Evolutionary conservation across 2,113 vertebrate species (phyloP), one percentile per base, ranked within the genome.

Genomic region (Silurus glanis): DNA sequence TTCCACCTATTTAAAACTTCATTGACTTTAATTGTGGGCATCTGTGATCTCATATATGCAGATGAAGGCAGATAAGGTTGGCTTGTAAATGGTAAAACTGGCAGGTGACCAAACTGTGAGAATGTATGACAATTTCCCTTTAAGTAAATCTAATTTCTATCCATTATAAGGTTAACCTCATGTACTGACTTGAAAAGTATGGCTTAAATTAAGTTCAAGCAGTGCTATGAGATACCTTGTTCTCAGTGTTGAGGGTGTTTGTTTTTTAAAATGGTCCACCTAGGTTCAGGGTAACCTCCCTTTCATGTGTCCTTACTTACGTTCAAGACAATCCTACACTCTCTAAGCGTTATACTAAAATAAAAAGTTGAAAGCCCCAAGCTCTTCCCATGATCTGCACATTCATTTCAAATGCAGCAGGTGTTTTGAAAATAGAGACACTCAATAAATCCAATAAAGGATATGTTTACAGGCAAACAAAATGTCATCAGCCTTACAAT

Each of bases 381-480:
- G 58, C 86, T 79, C 64, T 80, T 89, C 81, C 79, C 88, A 89
- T 84, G 88, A 90, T 90, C 90, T 91, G 86, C 25, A 90, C 87
- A 80, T 88, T 76, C 10, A 76, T 86, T 88, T 84, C 85, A 3
- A 69, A 61, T 69, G 25, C 74, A 90, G 91, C 91, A 93, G 91
- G 93, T 93, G 92, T 92, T 93, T 91, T 90, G 84, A 92, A 92
- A 91, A 86, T 86, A 91, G 89, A 90, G 74, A 88, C 90, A 90
- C 89, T 89, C 88, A 83, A 93, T 94, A 92, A 94, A 94, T 92
- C 89, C 89, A 93, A 91, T 89, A 85, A 93, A 90, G 89, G 91
- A 90, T 91, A 93, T 91, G 91, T 93, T 94, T 92, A 89, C 92
- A 91, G 92, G 92, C 91, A 94, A 94, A 93, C 92, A 92, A 93